Evolutionary conservation across 2,797 vertebrate species (phyloP), one percentile per base, ranked within the genome.

Genomic region (Centropyge bicolor): DNA sequence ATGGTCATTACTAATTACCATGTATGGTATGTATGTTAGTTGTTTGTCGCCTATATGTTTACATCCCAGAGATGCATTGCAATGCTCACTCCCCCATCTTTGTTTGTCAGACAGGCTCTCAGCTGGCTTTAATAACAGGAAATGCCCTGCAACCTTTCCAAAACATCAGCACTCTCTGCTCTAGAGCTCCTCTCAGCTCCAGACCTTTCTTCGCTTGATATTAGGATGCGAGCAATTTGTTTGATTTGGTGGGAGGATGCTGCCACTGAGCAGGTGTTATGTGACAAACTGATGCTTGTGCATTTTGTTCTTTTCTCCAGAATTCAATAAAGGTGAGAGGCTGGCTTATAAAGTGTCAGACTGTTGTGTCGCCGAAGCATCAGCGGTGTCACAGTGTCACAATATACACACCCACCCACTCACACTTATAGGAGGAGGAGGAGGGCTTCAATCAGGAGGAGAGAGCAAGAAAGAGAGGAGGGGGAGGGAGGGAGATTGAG

Each of bases 371-470:
- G 74, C 49, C 76, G 66, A 86, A 83, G 66, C 76, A 84, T 88
- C 88, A 81, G 31, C 24, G 27, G 76, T 90, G 83, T 87, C 89
- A 86, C 65, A 22, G 76, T 85, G 80, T 80, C 83, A 82, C 73
- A 60, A 77, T 78, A 70, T 80, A 73, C 78, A 36, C 78, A 69
- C 63, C 68, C 66, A 64, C 86, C 80, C 70, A 86, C 87, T 75
- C 82, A 70, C 69, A 73, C 52, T 74, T 78, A 59, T 10, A 62
- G 51, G 63, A 57, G 48, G 76, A 38, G 22, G 54, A 40, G 56
- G 19, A 14, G 24, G 46, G 72, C 49, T 76, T 79, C 27, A 77
- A 43, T 81, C 59, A 55, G 35, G 51, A 59, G 36, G 61, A 27
- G 10, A 16, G 24, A 45, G 55, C 4, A 6, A 65, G 49, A 41